phyloP scores from a whole-genome alignment of 1,140 invertebrate species.

The Polyergus mexicanus region DNA sequence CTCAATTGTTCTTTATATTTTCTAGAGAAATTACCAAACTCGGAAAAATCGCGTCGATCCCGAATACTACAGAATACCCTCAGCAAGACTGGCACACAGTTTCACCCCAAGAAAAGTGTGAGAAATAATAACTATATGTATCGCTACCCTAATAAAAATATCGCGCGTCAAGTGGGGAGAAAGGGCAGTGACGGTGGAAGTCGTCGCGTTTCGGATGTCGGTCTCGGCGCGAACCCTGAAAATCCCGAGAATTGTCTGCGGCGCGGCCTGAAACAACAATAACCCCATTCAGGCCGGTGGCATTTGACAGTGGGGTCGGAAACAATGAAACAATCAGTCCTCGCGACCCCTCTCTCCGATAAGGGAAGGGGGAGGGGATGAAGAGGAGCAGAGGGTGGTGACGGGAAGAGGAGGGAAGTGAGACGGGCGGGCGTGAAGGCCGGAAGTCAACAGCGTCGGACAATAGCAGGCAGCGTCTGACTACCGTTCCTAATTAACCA shows the following conservation, averaged over 20 bases:
- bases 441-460: slow-evolving; percentile 85
- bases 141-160: slow-evolving; percentile 50
- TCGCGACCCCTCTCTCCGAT: slow-evolving; percentile 67
- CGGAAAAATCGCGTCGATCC: not conserved
- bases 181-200: slow-evolving; percentile 3
- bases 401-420: slow-evolving; percentile 7
- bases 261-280: slow-evolving; percentile 83
- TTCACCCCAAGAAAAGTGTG: slow-evolving; percentile 12
- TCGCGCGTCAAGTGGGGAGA: not conserved
- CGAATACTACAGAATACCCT: not conserved
- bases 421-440: slow-evolving; percentile 64
- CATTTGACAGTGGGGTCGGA: slow-evolving; percentile 85
- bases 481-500: slow-evolving; percentile 84
- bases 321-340: slow-evolving; percentile 86
- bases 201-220: slow-evolving; percentile 50
- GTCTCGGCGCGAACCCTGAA: slow-evolving; percentile 68
- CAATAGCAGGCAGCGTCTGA: slow-evolving; percentile 83
- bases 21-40: not conserved
- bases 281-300: slow-evolving; percentile 81
- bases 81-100: not conserved
- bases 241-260: slow-evolving; percentile 79
- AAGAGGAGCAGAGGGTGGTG: not conserved
- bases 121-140: slow-evolving; percentile 50
- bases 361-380: not conserved
- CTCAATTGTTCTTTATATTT: not conserved